Percentiles rank a stretch among this genome's conserved stretches.
phyloP scores from a whole-genome alignment of 2,113 vertebrate genomes.

The Colius striatus region DNA sequence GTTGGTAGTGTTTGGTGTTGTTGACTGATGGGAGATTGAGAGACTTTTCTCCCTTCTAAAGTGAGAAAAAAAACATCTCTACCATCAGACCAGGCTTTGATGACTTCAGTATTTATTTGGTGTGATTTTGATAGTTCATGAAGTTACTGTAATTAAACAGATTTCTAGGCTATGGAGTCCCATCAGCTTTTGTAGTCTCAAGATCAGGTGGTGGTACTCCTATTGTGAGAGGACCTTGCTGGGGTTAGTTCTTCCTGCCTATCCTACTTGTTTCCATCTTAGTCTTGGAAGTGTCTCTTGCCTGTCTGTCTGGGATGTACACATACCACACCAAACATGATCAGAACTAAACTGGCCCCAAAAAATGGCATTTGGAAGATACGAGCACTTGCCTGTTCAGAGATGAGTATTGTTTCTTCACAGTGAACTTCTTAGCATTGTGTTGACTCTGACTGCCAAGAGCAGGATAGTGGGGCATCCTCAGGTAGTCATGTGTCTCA shows the following conservation, averaged over 20 bases:
- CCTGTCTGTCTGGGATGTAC: background rate
- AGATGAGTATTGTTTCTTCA: background rate
- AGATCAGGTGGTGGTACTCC: background rate
- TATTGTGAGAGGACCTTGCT: background rate
- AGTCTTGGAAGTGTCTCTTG: background rate
- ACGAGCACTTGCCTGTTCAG: background rate
- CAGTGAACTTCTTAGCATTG: background rate
- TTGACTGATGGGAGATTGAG: background rate
- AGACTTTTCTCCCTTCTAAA: background rate
- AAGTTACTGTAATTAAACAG: background rate
- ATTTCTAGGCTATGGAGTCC: background rate
- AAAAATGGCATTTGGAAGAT: background rate
- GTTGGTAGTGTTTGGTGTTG: background rate
- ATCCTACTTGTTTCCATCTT: background rate
- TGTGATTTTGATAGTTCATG: background rate
- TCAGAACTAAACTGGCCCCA: background rate
- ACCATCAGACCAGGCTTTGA: fast-evolving
- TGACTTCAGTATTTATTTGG: background rate
- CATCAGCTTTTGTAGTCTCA: background rate
- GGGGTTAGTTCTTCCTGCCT: background rate
- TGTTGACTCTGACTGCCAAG: background rate
- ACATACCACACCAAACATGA: background rate
- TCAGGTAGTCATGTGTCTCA: background rate
- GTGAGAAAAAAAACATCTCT: background rate
- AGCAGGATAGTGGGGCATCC: background rate